Evolutionary conservation across 2,797 vertebrate genomes (phyloP).

Genomic region (Linurgus olivaceus): DNA sequence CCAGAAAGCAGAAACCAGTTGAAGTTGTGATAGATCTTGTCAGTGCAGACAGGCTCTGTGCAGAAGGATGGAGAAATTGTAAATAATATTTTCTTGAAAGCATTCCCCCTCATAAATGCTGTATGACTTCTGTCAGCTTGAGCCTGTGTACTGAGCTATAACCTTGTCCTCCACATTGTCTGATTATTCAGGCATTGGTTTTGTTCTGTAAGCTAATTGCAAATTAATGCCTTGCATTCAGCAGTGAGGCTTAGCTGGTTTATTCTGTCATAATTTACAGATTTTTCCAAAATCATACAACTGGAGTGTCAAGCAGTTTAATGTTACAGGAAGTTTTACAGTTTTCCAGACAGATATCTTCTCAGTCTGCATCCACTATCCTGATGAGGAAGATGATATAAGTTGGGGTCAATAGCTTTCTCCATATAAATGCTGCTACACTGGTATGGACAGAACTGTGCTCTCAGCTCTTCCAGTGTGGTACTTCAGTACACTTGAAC

Average conservation of each 20-base stretch:
- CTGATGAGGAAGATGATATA: background rate
- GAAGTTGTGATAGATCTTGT: background rate
- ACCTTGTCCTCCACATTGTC: background rate
- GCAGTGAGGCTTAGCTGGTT: background rate
- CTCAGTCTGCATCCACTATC: background rate
- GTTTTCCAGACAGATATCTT: conserved; percentile 20
- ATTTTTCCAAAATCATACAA: background rate
- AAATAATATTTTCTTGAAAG: background rate
- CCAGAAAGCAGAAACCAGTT: background rate
- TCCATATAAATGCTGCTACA: conserved; percentile 36
- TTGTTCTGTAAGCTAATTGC: background rate
- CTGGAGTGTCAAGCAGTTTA: background rate
- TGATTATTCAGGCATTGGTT: background rate
- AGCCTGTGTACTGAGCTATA: background rate
- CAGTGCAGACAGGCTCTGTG: background rate
- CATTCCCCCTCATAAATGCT: background rate
- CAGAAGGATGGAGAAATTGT: conserved; percentile 24
- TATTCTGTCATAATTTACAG: background rate
- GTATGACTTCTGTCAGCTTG: background rate
- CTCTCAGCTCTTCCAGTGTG: conserved; percentile 23
- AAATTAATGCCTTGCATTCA: background rate
- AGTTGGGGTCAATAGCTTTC: conserved; percentile 29
- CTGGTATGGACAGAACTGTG: conserved; percentile 31
- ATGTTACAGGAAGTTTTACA: background rate
- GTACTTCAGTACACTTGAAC: conserved; percentile 39